Evolutionary conservation across 2,888 invertebrate species (phyloP).

Genomic region (Pachliopta kotzebuea): DNA sequence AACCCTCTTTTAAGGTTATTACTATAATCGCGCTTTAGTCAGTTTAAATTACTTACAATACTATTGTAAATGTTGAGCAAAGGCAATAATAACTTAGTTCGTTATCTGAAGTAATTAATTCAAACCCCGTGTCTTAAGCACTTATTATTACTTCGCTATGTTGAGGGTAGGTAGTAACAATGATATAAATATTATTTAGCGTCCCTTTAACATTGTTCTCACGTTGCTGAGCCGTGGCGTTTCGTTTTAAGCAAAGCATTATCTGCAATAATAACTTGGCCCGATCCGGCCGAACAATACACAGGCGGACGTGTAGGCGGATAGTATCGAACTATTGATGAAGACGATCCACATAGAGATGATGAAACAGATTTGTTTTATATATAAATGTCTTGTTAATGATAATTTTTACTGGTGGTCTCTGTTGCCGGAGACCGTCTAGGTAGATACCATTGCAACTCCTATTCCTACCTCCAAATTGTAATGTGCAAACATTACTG

Average conservation of each 20-base stretch:
- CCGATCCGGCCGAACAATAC: conserved; percentile 70
- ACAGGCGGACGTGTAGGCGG: conserved; percentile 59
- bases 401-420: no score
- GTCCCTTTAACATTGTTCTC: conserved; percentile 48
- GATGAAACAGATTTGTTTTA: conserved; percentile 32
- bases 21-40: neutral
- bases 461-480: no score
- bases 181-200: conserved; percentile 41
- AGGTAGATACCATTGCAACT: no score
- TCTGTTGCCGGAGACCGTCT: no score
- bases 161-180: conserved; percentile 31
- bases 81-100: neutral
- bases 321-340: conserved; percentile 52
- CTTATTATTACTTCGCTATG: conserved; percentile 8
- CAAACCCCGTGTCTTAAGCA: conserved; percentile 12
- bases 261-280: conserved; percentile 72
- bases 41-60: neutral
- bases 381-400: no score
- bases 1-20: no score
- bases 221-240: conserved; percentile 34
- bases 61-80: neutral
- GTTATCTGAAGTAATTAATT: conserved; percentile 7
- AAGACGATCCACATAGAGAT: conserved; percentile 41
- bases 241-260: conserved; percentile 65
- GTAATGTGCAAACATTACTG: no score